These are phyloP conservation scores for Actias luna DNA, from an alignment of 2,888 invertebrate species.

Conservation along the genomic window DNA sequence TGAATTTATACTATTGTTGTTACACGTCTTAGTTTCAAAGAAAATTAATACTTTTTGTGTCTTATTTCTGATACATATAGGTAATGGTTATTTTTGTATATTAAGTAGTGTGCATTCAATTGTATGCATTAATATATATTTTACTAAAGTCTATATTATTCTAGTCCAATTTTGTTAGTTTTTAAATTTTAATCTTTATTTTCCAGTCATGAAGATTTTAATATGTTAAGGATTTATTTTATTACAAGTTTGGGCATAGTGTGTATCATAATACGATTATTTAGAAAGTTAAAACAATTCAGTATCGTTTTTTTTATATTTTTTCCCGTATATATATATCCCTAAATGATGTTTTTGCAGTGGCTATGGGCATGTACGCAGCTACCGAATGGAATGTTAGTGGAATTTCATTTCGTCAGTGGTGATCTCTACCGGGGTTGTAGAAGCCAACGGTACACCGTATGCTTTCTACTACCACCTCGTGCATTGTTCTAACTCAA, in stretches of 20 bases:
- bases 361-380: conserved; percentile 46
- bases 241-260: not conserved
- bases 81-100: no score
- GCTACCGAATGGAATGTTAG: conserved; percentile 54
- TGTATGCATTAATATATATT: not conserved
- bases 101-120: no score
- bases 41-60: not conserved
- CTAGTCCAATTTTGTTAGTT: not conserved
- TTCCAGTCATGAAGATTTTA: not conserved
- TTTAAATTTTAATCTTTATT: not conserved
- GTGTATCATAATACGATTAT: not conserved
- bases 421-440: conserved; percentile 49
- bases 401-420: conserved; percentile 79
- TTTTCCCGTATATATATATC: conserved; percentile 24
- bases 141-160: not conserved
- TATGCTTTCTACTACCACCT: conserved; percentile 25
- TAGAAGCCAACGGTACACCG: conserved; percentile 59
- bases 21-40: not conserved
- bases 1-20: not conserved
- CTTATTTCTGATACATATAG: not conserved
- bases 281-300: not conserved
- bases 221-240: not conserved
- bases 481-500: conserved; percentile 24
- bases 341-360: conserved; percentile 42
- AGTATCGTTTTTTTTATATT: not conserved